Base-by-base conservation (phyloP, 2,888 invertebrate genomes). In the Stenchaetothrips biformis region DNA sequence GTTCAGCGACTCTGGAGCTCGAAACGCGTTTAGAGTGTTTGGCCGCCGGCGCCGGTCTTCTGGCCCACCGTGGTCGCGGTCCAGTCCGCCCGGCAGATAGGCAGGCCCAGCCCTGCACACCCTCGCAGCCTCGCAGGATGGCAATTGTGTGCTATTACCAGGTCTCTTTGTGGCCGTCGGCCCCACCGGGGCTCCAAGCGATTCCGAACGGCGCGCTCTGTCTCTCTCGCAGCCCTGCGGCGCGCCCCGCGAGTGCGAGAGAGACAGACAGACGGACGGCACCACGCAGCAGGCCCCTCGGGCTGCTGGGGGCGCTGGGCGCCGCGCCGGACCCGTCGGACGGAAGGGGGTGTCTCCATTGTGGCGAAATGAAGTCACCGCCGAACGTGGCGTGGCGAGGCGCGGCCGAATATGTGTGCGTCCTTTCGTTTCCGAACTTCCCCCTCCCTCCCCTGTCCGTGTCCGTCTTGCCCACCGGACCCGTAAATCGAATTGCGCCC, bases 91-190 rank as follows among this genome's bases (percentile, higher is more conserved):
- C 13, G 16, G 59, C 13, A 13, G 59, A 59, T 59, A 59, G 59
- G 59, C 59, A 59, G 59, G 18, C 9, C 53, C 53, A 11, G 53
- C 53, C 53, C 53, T 18, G 53, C 53, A 13, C 9, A 6, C 16
- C 53, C 53, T 11, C 53, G 53, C 53, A 37, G 37, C 37, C 37
- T 37, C 37, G 37, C 37, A 21, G 67, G 67, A 25, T 74, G 67
- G 67, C 67, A 74, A 74, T 74, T 74, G 67, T 74, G 67, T 25
- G 67, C 67, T 25, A 74, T 74, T 74, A 74, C 67, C 67, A 74
- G 67, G 67, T 74, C 67, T 74, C 67, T 74, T 74, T 74, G 67
- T 74, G 67, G 67, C 21, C 67, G 67, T 25, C 21, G 67, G 21
- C 21, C 6, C 21, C 8, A 8, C 21, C 25, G 67, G 67, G 8